Conservation (phyloP, 2,797 vertebrate species). For the Lacerta bilineata region DNA sequence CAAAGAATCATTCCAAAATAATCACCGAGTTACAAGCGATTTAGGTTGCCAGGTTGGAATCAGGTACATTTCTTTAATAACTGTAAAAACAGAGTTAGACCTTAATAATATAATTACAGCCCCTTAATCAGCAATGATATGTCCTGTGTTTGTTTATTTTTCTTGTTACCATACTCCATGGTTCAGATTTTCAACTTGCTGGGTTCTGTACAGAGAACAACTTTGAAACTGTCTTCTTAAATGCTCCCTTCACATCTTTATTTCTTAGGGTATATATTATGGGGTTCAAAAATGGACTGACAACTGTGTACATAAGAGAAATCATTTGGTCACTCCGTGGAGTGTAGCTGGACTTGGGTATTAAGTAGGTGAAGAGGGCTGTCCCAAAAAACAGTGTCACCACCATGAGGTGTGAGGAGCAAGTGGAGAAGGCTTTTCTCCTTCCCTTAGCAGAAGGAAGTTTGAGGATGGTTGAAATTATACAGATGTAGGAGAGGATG, state of each 20-base stretch:
- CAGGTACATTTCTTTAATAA: too few species aligned
- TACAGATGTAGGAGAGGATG: constrained; percentile 49
- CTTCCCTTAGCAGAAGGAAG: constrained; percentile 60
- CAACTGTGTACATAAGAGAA: constrained; percentile 59
- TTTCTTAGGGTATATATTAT: constrained; percentile 20
- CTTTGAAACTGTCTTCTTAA: neutral
- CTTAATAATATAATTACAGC: too few species aligned
- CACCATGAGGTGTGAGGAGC: constrained; percentile 63
- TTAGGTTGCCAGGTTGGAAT: too few species aligned
- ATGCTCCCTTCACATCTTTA: constrained; percentile 17
- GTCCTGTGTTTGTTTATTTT: neutral
- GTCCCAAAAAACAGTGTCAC: constrained; percentile 71
- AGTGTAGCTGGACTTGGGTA: constrained; percentile 45
- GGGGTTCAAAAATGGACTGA: constrained; percentile 44
- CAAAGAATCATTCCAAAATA: too few species aligned
- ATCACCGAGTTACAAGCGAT: too few species aligned
- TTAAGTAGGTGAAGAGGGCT: constrained; percentile 61
- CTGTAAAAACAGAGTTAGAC: too few species aligned
- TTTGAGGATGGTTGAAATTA: constrained; percentile 51
- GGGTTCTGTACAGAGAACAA: neutral
- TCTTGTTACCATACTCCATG: neutral
- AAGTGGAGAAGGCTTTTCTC: constrained; percentile 59
- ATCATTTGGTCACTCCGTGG: constrained; percentile 59
- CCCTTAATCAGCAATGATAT: neutral
- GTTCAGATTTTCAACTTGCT: neutral